These are phyloP conservation scores for Noctua pronuba DNA, from an alignment of 2,888 invertebrate species.

Conservation along the genomic window DNA sequence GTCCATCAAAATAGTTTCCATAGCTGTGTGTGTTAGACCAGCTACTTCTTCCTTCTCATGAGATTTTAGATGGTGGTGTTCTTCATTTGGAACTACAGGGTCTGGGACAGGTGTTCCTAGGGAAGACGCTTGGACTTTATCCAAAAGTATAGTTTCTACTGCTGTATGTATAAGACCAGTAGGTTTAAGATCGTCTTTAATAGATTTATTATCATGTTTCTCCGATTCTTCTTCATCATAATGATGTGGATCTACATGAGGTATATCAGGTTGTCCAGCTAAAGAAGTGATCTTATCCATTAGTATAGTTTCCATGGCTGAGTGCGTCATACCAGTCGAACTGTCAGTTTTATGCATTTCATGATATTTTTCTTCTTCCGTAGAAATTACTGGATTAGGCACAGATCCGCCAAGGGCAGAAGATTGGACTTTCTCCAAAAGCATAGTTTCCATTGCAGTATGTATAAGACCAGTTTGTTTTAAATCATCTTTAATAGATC, in stretches of 20 bases:
- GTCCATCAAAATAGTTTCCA: constrained; percentile 60
- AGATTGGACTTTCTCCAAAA: constrained; percentile 59
- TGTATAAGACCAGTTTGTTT: constrained; percentile 80
- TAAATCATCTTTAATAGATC: constrained; percentile 43
- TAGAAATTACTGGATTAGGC: constrained; percentile 44
- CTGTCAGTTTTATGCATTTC: constrained; percentile 47
- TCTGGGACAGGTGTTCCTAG: constrained; percentile 33
- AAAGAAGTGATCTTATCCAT: constrained; percentile 74
- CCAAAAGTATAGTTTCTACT: constrained; percentile 54
- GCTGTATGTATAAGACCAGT: constrained; percentile 66
- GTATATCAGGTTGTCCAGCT: constrained; percentile 38
- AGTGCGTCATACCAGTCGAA: constrained; percentile 80
- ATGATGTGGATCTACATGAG: constrained; percentile 40
- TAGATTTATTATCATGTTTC: constrained; percentile 17
- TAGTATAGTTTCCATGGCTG: constrained; percentile 88
- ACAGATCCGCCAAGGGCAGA: constrained; percentile 51
- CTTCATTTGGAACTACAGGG: constrained; percentile 27
- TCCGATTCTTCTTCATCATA: constrained; percentile 27
- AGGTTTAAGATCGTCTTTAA: constrained; percentile 56
- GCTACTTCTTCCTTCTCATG: constrained; percentile 29
- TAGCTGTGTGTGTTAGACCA: constrained; percentile 44
- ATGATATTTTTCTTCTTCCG: constrained; percentile 29
- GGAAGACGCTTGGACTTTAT: constrained; percentile 46
- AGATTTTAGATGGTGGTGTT: constrained; percentile 11
- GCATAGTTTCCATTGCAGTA: constrained; percentile 85